Percentiles rank a stretch among this genome's conserved stretches.
Evolutionary conservation across 2,113 vertebrate genomes (phyloP).

Genomic region (Heloderma charlesbogerti): DNA sequence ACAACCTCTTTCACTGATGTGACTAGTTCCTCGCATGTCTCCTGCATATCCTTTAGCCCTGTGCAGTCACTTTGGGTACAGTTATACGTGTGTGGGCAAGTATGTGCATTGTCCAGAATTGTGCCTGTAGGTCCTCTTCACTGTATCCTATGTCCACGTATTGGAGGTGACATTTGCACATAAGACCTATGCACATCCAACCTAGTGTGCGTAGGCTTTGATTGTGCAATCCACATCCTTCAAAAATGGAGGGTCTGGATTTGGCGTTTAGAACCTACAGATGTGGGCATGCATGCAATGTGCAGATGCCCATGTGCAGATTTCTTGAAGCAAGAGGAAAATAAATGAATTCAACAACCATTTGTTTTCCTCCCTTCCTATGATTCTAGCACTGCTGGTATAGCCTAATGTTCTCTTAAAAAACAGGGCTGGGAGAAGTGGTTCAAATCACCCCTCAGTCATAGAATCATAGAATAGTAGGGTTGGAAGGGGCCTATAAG

Average conservation of each 20-base stretch:
- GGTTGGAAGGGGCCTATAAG: no score
- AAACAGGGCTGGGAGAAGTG: background rate
- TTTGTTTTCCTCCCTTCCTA: background rate
- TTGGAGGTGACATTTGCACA: background rate
- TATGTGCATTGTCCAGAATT: background rate
- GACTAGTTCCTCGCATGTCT: slow-evolving; percentile 12
- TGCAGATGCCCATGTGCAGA: background rate
- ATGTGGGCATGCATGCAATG: background rate
- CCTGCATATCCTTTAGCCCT: slow-evolving; percentile 18
- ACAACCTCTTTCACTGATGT: slow-evolving; percentile 28
- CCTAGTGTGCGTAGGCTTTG: background rate
- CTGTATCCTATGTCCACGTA: no score
- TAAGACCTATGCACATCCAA: no score
- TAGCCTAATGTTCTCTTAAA: background rate
- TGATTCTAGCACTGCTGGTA: background rate
- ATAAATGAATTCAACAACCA: background rate
- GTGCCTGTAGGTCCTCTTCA: no score
- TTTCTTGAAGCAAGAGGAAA: slow-evolving; percentile 30
- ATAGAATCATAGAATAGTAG: no score
- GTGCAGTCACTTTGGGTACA: background rate
- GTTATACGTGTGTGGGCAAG: background rate
- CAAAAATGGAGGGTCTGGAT: background rate
- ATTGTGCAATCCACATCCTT: background rate
- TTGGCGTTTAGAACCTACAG: background rate
- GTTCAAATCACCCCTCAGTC: no score